Conservation (phyloP, 92 coral and sea anemone genomes). For the Palythoa heliodiscus region DNA sequence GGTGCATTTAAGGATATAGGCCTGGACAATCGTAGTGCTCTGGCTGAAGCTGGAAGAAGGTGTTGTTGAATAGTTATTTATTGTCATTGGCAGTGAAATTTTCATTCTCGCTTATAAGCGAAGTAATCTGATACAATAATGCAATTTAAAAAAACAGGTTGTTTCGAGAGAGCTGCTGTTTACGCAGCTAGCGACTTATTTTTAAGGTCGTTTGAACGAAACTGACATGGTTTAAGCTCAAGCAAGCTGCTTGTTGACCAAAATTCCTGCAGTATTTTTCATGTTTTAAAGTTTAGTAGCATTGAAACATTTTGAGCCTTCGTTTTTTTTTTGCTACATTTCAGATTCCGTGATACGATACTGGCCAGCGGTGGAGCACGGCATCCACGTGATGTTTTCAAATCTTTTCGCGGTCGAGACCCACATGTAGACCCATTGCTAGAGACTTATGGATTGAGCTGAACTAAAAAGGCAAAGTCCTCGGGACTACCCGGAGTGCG, state of each 20-base stretch:
- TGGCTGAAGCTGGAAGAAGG: conserved; percentile 76
- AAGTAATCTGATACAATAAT: too few relatives aligned
- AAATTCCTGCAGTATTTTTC: too few relatives aligned
- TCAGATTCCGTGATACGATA: conserved; percentile 88
- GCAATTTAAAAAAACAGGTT: too few relatives aligned
- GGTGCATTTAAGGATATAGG: conserved; percentile 85
- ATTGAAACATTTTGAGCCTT: background rate
- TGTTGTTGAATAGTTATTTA: background rate
- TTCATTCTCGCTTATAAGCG: too few relatives aligned
- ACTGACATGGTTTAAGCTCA: too few relatives aligned
- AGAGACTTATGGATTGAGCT: conserved; percentile 66
- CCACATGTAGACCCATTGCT: conserved; percentile 69
- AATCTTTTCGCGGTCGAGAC: conserved; percentile 81
- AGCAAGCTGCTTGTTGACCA: too few relatives aligned
- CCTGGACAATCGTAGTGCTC: conserved; percentile 60
- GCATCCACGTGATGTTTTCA: conserved; percentile 85
- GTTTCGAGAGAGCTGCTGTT: too few relatives aligned
- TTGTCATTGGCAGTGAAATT: background rate
- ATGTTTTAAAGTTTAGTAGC: too few relatives aligned
- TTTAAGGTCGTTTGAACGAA: too few relatives aligned
- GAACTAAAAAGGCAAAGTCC: background rate
- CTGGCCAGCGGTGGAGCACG: conserved; percentile 93
- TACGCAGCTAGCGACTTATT: too few relatives aligned
- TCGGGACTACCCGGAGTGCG: too few relatives aligned
- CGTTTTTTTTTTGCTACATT: background rate